phyloP scores from a whole-genome alignment of 2,797 vertebrate genomes.

The Chaunax sp. region DNA sequence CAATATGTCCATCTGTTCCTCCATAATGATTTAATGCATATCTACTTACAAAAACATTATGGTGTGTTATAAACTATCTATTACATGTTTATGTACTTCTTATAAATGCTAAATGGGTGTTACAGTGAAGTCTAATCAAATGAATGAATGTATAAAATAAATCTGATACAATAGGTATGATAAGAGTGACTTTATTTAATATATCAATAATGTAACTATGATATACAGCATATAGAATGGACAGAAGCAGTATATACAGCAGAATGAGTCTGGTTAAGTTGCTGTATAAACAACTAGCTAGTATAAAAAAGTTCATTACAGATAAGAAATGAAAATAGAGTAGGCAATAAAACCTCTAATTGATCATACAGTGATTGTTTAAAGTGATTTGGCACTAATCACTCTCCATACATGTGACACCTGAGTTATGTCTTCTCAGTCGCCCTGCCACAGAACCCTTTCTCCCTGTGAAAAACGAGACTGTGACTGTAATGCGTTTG shows the following conservation, averaged over 20 bases:
- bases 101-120: not conserved
- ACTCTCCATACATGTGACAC: slow-evolving; percentile 6
- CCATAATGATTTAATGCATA: too few species aligned
- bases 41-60: not conserved
- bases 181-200: too few species aligned
- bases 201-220: too few species aligned
- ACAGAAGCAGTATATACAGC: too few species aligned
- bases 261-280: too few species aligned
- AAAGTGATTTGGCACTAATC: slow-evolving; percentile 7
- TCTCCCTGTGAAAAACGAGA: slow-evolving; percentile 4
- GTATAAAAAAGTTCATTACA: too few species aligned
- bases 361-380: not conserved
- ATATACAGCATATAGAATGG: too few species aligned
- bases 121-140: not conserved
- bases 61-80: not conserved
- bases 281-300: too few species aligned
- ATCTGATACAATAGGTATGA: too few species aligned
- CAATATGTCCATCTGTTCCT: too few species aligned
- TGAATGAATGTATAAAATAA: too few species aligned
- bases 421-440: not conserved
- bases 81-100: not conserved
- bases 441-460: not conserved
- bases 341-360: not conserved
- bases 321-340: too few species aligned
- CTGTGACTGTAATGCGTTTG: not conserved